Evolutionary conservation across 1,140 invertebrate genomes (phyloP).

Genomic region (Gryon sp.): DNA sequence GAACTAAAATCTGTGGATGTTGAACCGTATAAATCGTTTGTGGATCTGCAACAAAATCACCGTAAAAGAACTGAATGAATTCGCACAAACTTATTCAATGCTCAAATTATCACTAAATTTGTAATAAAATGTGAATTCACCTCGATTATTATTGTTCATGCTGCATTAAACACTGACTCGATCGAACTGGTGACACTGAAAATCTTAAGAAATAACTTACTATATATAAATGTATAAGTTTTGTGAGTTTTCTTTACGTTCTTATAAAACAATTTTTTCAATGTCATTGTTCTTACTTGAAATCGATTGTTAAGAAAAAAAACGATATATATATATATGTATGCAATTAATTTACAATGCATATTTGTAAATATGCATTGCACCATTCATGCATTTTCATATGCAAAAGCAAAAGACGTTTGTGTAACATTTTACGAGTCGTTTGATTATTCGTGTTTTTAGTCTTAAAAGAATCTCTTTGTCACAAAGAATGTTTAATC

Average conservation of each 20-base stretch:
- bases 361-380: not conserved
- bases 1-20: constrained; percentile 1
- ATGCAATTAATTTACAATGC: too few relatives aligned
- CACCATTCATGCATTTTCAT: too few relatives aligned
- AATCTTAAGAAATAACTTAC: constrained; percentile 24
- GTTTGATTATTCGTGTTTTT: constrained; percentile 36
- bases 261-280: constrained; percentile 34
- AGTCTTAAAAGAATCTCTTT: constrained; percentile 18
- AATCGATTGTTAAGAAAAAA: constrained; percentile 7
- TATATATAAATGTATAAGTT: constrained; percentile 32
- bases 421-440: not conserved
- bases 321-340: too few relatives aligned
- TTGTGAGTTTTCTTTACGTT: not conserved
- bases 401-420: not conserved
- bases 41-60: constrained; percentile 12
- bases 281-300: constrained; percentile 76
- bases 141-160: constrained; percentile 23
- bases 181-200: constrained; percentile 43
- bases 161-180: constrained; percentile 17
- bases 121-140: constrained; percentile 6
- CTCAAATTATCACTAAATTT: constrained; percentile 1
- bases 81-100: not conserved
- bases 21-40: not conserved
- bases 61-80: not conserved
- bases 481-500: constrained; percentile 47